These are phyloP conservation scores for Hippolais icterina DNA, from an alignment of 2,113 vertebrate species.

Conservation along the genomic window DNA sequence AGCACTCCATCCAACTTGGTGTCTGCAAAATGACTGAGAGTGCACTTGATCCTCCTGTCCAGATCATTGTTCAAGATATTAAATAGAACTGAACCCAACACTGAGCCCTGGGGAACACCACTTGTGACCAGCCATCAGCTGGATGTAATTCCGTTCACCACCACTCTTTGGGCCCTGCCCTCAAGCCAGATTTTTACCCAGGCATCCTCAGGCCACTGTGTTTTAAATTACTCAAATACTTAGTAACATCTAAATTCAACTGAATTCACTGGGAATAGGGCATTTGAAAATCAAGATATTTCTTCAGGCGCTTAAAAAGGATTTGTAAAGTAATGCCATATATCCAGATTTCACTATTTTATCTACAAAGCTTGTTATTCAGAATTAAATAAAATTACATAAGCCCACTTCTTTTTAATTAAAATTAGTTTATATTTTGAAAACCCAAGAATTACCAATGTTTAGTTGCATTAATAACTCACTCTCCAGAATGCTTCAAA, in stretches of 20 bases:
- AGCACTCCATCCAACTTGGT: fast-evolving
- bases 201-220: neutral
- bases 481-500: constrained; percentile 2
- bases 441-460: neutral
- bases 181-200: neutral
- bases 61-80: neutral
- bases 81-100: fast-evolving
- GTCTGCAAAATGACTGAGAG: neutral
- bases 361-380: neutral
- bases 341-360: neutral
- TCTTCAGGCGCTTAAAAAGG: neutral
- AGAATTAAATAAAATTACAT: neutral
- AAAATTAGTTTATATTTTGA: neutral
- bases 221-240: neutral
- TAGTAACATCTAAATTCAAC: neutral
- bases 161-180: neutral
- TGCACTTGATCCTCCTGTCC: neutral
- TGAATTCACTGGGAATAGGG: neutral
- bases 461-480: constrained; percentile 3
- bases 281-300: neutral
- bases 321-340: neutral
- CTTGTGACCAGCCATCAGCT: neutral
- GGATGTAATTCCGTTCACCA: neutral
- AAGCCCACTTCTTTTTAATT: neutral
- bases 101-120: neutral